Conservation (phyloP, 2,797 vertebrate genomes). For the Sebastes diploproa region DNA sequence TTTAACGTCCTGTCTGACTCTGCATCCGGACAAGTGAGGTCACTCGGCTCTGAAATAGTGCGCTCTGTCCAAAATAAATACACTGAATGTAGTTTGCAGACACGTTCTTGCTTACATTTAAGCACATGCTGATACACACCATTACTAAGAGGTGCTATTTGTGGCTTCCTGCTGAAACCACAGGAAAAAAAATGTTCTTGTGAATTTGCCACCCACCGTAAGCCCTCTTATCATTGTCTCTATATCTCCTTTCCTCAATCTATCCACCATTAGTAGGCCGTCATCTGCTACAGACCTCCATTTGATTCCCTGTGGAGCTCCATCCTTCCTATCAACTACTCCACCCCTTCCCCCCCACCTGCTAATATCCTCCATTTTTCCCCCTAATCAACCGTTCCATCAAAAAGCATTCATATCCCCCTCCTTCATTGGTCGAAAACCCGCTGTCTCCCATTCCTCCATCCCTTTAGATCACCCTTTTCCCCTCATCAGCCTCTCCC, state of each 20-base stretch:
- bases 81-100: background rate
- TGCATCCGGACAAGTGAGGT: constrained; percentile 60
- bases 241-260: background rate
- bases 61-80: constrained; percentile 25
- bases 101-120: background rate
- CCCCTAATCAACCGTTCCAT: constrained; percentile 36
- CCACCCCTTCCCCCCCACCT: constrained; percentile 4
- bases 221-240: background rate
- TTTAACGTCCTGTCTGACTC: constrained; percentile 56
- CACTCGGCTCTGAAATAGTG: constrained; percentile 47
- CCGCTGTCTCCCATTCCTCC: background rate
- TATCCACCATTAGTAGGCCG: constrained; percentile 1
- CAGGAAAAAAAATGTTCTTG: background rate
- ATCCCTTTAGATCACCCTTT: constrained; percentile 6
- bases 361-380: constrained; percentile 19
- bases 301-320: constrained; percentile 24
- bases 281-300: constrained; percentile 18
- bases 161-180: background rate
- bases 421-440: background rate
- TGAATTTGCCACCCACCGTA: background rate
- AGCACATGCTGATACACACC: background rate
- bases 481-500: constrained; percentile 10
- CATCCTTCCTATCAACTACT: constrained; percentile 6
- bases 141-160: background rate
- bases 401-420: constrained; percentile 22